phyloP scores from a whole-genome alignment of 2,113 vertebrate species.

The Pogona vitticeps region DNA sequence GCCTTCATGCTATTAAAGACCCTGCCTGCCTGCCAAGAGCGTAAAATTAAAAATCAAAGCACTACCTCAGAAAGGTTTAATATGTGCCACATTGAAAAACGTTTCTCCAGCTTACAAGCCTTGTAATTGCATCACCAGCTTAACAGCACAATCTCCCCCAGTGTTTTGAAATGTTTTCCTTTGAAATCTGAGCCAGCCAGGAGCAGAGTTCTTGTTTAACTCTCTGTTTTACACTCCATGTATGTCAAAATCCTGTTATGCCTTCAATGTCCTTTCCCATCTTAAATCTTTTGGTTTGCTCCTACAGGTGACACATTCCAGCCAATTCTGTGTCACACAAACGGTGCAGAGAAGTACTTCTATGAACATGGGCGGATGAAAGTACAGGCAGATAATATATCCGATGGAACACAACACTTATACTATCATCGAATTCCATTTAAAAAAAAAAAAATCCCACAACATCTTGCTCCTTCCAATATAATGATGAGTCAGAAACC shows the following conservation, averaged over 20 bases:
- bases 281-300: neutral
- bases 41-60: conserved; percentile 85
- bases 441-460: too few species aligned
- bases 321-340: neutral
- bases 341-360: rapidly evolving
- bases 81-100: conserved; percentile 71
- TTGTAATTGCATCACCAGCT: conserved; percentile 73
- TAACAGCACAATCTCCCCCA: conserved; percentile 61
- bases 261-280: conserved; percentile 3
- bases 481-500: neutral
- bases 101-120: conserved; percentile 72
- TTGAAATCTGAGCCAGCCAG: conserved; percentile 71
- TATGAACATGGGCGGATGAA: neutral
- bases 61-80: conserved; percentile 79
- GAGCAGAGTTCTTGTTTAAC: conserved; percentile 63
- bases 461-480: neutral
- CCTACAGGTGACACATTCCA: rapidly evolving
- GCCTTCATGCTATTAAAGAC: conserved; percentile 80
- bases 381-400: neutral
- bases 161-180: conserved; percentile 71
- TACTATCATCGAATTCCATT: neutral
- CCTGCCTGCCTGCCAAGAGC: conserved; percentile 79
- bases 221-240: conserved; percentile 36
- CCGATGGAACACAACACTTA: neutral
- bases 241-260: neutral